Evolutionary conservation across 2,797 vertebrate genomes (phyloP), one percentile per base, ranked within the genome.

Genomic region (Centroberyx gerrardi): DNA sequence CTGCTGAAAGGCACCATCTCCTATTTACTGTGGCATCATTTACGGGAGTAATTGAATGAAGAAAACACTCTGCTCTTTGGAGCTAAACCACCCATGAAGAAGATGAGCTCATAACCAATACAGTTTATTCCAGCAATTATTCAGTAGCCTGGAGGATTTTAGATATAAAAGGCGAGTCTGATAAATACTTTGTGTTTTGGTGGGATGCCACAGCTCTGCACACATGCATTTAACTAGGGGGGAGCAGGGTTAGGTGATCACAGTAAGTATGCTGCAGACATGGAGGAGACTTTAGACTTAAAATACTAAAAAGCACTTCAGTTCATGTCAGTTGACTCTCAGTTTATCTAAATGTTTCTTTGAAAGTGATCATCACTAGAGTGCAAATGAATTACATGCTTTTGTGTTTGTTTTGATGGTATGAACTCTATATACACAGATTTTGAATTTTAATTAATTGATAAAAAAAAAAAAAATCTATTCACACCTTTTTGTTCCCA

Each of bases 11-110:
- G 62, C 72, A 58, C 15, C 12, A 4, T 48, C 64, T 73, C 51
- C 48, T 71, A 76, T 87, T 84, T 76, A 71, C 64, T 56, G 42
- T 64, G 74, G 65, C 64, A 72, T 74, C 68, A 48, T 70, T 79
- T 81, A 81, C 40, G 31, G 15, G n/a, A 55, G 66, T 74, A 65
- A 75, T 70, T 80, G 77, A 81, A 74, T 75, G 55, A 62, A 72
- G 62, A 79, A 81, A 78, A 72, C 14, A 18, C 53, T 46, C 53
- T 22, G 51, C 60, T 75, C 53, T 67, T 62, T 59, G 13, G 54
- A 72, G 56, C 76, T 66, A 72, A 87, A 79, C 67, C 64, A 65
- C 62, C 68, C 58, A 15, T 63, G 72, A 75, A 62, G 40, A 22
- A 33, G 27, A 69, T 61, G 70, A 81, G 51, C 52, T 84, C 52